A percentile compares a stretch with the other conserved stretches of the same genome.
These are phyloP conservation scores for Pseudopleuronectes americanus DNA, from an alignment of 2,797 vertebrate species.

Conservation along the genomic window DNA sequence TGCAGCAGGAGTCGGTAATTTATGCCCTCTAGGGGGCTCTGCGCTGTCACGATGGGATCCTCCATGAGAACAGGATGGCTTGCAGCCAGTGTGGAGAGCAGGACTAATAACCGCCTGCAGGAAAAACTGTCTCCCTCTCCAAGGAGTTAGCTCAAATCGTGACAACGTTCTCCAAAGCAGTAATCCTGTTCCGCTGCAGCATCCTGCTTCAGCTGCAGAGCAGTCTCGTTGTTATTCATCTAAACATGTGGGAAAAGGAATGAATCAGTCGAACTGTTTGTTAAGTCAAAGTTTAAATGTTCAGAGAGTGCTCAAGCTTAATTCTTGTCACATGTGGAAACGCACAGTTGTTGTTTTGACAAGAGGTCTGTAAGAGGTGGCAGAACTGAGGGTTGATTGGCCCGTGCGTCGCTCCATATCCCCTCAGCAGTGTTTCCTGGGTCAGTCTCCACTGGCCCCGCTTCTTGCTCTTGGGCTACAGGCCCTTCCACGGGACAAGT, in stretches of 20 bases:
- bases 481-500: conserved; percentile 59
- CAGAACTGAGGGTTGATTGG: conserved; percentile 41
- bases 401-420: not conserved
- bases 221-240: conserved; percentile 55
- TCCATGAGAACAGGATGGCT: conserved; percentile 44
- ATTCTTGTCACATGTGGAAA: conserved; percentile 53
- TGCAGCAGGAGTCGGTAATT: conserved; percentile 51
- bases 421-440: conserved; percentile 58
- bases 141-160: conserved; percentile 38
- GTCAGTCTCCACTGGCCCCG: conserved; percentile 44
- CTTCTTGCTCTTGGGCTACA: conserved; percentile 43
- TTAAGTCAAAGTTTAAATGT: conserved; percentile 35
- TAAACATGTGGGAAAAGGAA: conserved; percentile 52
- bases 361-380: conserved; percentile 39
- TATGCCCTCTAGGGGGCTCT: conserved; percentile 53
- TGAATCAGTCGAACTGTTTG: conserved; percentile 41
- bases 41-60: conserved; percentile 38
- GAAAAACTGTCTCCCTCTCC: conserved; percentile 41
- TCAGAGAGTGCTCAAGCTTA: conserved; percentile 50
- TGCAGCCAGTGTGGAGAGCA: conserved; percentile 26
- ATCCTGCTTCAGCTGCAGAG: conserved; percentile 52
- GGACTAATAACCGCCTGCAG: conserved; percentile 37
- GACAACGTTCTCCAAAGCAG: conserved; percentile 42
- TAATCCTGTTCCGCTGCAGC: conserved; percentile 40
- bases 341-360: conserved; percentile 52